Conservation (phyloP, 2,113 vertebrate genomes). For the Equus przewalskii region DNA sequence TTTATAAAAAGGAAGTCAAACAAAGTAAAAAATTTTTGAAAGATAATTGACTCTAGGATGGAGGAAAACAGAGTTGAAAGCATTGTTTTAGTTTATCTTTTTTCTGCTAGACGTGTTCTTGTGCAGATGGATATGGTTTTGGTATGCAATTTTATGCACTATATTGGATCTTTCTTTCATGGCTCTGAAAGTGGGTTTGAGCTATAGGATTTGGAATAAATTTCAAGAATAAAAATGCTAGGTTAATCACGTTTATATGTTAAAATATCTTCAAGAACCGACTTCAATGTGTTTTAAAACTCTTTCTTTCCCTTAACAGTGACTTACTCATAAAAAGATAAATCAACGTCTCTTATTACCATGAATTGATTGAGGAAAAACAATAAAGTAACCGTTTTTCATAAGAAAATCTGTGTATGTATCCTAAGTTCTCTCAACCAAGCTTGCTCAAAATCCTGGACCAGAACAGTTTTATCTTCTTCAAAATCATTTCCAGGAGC, state of each 20-base stretch:
- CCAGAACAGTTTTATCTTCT: neutral
- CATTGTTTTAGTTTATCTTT: neutral
- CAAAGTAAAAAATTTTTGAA: neutral
- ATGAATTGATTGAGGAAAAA: no score
- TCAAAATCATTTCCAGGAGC: neutral
- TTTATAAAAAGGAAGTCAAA: neutral
- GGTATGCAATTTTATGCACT: neutral
- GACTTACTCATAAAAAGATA: no score
- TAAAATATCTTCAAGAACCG: neutral
- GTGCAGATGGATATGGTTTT: neutral
- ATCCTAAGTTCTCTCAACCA: neutral
- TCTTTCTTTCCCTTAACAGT: neutral
- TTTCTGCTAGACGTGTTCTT: neutral
- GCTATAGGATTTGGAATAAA: neutral
- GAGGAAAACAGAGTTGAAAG: neutral
- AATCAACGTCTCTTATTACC: no score
- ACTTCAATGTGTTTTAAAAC: neutral
- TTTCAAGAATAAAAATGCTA: neutral
- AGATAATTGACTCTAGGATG: neutral
- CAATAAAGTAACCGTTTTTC: no score
- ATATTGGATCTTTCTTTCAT: neutral
- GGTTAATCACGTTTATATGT: neutral
- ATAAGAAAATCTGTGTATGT: neutral
- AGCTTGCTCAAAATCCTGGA: neutral
- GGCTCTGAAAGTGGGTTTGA: neutral